Evolutionary conservation across 2,888 invertebrate species (phyloP).

Genomic region (Eupithecia insigniata): DNA sequence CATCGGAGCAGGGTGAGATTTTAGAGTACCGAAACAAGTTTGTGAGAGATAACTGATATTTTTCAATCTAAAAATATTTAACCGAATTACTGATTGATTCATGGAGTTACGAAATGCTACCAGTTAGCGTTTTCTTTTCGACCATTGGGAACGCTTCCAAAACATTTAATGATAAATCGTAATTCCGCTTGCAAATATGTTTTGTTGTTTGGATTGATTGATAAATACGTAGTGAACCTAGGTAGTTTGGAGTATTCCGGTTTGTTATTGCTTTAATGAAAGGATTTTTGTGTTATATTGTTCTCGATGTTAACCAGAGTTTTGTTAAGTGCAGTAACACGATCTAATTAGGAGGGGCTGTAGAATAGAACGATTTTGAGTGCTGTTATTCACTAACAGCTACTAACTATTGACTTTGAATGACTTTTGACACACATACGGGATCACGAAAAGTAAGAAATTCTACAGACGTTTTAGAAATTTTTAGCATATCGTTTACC

Average conservation of each 20-base stretch:
- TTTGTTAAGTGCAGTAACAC: constrained; percentile 36
- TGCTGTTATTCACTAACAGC: constrained; percentile 83
- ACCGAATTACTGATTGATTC: constrained; percentile 37
- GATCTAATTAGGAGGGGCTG: constrained; percentile 45
- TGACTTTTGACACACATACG: constrained; percentile 52
- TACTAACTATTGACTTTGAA: constrained; percentile 82
- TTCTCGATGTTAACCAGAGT: constrained; percentile 41
- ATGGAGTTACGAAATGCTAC: constrained; percentile 34
- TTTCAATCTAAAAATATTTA: constrained; percentile 25
- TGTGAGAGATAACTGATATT: constrained; percentile 24
- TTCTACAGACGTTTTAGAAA: neutral
- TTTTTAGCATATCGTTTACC: neutral
- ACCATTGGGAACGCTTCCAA: constrained; percentile 50
- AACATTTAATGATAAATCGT: constrained; percentile 42
- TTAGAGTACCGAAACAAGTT: constrained; percentile 40
- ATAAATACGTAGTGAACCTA: constrained; percentile 29
- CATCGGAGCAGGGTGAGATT: constrained; percentile 93
- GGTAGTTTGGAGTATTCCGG: constrained; percentile 47
- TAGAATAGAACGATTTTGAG: constrained; percentile 61
- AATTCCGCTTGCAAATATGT: constrained; percentile 45
- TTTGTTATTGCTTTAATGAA: constrained; percentile 35
- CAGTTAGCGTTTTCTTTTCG: constrained; percentile 45
- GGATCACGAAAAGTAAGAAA: neutral
- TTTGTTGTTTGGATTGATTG: constrained; percentile 48
- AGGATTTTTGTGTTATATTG: constrained; percentile 47